Conservation (phyloP, 2,888 invertebrate genomes). For the Pseudococcus longispinus region DNA sequence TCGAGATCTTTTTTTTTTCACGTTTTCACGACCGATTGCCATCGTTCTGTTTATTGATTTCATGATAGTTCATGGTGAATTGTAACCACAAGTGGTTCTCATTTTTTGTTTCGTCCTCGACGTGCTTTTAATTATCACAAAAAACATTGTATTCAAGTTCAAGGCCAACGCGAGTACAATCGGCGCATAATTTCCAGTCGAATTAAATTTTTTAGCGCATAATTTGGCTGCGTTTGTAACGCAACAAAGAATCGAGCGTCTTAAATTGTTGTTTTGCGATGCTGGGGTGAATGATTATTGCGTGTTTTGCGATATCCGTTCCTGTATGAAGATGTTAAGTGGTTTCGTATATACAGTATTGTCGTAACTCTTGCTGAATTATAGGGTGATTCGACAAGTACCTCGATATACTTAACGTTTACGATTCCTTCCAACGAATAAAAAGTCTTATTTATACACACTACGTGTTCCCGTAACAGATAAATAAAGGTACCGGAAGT, state of each 20-base stretch:
- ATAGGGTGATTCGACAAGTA: constrained; percentile 34
- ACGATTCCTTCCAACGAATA: background rate
- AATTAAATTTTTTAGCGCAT: constrained; percentile 40
- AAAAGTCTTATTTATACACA: background rate
- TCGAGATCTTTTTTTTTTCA: constrained; percentile 26
- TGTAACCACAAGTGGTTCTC: constrained; percentile 47
- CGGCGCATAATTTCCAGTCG: constrained; percentile 37
- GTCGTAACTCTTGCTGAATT: constrained; percentile 30
- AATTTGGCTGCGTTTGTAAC: constrained; percentile 36
- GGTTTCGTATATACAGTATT: background rate
- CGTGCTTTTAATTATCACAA: constrained; percentile 34
- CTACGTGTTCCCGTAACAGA: background rate
- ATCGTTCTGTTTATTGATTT: constrained; percentile 41
- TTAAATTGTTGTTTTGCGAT: constrained; percentile 18
- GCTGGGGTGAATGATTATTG: constrained; percentile 33
- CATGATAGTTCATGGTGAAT: constrained; percentile 38
- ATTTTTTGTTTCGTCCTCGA: constrained; percentile 11
- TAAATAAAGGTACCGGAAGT: constrained; percentile 18
- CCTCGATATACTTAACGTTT: background rate
- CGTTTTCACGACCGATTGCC: constrained; percentile 26
- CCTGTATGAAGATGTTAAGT: constrained; percentile 22
- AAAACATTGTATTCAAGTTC: constrained; percentile 39
- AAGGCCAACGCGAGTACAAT: constrained; percentile 15
- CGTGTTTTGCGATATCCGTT: constrained; percentile 33
- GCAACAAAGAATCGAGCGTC: constrained; percentile 20